Evolutionary conservation across 2,113 vertebrate species (phyloP), one percentile per base, ranked within the genome.

Genomic region (Ictalurus furcatus): DNA sequence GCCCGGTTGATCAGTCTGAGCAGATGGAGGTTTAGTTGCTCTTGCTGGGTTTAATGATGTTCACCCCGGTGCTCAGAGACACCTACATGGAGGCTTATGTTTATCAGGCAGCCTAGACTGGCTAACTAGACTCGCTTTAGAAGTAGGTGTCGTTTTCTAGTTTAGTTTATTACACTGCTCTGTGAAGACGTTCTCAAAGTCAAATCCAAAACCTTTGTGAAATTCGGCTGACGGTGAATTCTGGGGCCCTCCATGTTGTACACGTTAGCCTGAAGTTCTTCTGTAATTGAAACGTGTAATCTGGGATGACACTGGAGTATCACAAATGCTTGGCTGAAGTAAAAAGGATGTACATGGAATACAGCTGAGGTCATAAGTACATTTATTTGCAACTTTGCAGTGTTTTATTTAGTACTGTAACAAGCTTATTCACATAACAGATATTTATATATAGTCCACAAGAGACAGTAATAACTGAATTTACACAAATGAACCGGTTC

Each of bases 11-110:
- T 85, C 76, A 78, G 61, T 6, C 89, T 89, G 94, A 94, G 90
- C 95, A 96, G 94, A 95, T 96, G 94, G 95, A 91, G 94, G 92
- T 94, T 95, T 94, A 93, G 87, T 90, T n/a, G 37, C 79, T 90
- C 91, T 89, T 86, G 90, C 78, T 91, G 90, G 92, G 92, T 89
- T 92, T 94, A 94, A 93, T 69, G 48, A 78, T 88, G 90, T 92
- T 93, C 91, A 87, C 88, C 59, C 83, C 82, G 90, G 86, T 74
- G 92, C 88, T 76, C 67, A 44, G 1, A 74, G n/a, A 63, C 61
- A 40, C 73, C 82, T 87, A 88, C 81, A 88, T 58, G 30, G 30
- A 48, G 14, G 71, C 69, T 89, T 78, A 82, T 80, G 78, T n/a
- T 65, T 83, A 69, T 84, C 48, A 84, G 59, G 58, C 81, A 58